Base-by-base conservation (phyloP, 2,797 vertebrate genomes). In the Furcifer pardalis region DNA sequence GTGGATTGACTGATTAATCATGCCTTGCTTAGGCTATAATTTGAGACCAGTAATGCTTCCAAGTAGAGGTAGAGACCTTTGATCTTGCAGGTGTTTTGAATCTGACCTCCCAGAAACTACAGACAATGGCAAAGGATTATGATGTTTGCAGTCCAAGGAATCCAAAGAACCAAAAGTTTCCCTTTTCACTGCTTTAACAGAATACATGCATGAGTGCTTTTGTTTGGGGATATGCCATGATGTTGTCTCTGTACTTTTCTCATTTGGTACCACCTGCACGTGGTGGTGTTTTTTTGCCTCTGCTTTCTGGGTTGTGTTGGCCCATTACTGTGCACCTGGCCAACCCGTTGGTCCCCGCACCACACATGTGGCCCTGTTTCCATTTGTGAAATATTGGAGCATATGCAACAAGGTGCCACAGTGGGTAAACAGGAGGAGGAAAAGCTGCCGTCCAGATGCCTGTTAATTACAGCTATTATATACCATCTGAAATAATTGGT, bases 401-500 rank as follows among this genome's bases (percentile, higher is more conserved):
- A 6, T 12, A 60, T 59, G 2, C 2, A 71, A 30, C 27, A 59
- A 65, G 30, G 27, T 37, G 62, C n/a, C 46, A 79, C 35, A 63
- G 25, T 27, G 13, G 25, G 63, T 71, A 23, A 83, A 30, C 35
- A 60, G 63, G 60, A 74, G 30, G 71, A 63, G 32, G 21, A 78
- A 63, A 77, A 37, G 27, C 68, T 56, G 30, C 60, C 35, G 46
- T 79, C 59, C 42, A 62, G 79, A 62, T 69, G 32, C 40, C 44
- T 46, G 84, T 76, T 81, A 69, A 86, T 86, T 86, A 86, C 40
- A 69, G 73, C 84, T 77, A 81, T 86, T 81, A 77, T 63, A 77
- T 65, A 77, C 72, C 40, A 46, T 40, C n/a, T n/a, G 52, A 77
- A 81, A 71, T 81, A 86, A 81, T 77, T 86, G 84, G 60, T 44